Evolutionary conservation across 2,888 invertebrate species (phyloP).

Genomic region (Lasioglossum calceatum): DNA sequence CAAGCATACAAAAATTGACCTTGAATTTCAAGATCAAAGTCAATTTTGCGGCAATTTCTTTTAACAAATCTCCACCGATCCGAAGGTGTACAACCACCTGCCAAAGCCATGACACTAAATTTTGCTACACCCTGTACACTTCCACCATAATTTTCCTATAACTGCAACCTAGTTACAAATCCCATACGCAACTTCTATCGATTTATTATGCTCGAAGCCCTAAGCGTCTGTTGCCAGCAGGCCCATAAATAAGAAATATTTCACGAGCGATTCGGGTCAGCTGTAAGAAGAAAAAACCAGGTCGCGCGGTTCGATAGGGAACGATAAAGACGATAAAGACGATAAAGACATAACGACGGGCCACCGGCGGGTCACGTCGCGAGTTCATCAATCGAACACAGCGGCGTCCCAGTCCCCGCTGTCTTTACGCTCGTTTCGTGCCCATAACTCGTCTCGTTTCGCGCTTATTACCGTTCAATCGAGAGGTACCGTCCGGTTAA

Average conservation of each 20-base stretch:
- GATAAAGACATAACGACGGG: conserved; percentile 17
- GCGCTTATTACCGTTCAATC: conserved; percentile 69
- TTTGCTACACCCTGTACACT: no score
- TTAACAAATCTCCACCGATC: no score
- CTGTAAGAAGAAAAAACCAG: not conserved
- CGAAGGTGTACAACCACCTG: no score
- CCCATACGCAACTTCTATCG: not conserved
- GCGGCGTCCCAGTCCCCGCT: conserved; percentile 36
- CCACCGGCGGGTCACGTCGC: conserved; percentile 52
- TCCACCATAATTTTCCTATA: not conserved
- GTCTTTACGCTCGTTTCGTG: conserved; percentile 59
- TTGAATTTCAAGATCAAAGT: no score
- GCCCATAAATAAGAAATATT: conserved; percentile 19
- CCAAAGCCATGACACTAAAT: no score
- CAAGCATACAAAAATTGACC: no score
- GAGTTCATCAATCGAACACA: conserved; percentile 78
- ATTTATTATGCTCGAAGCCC: not conserved
- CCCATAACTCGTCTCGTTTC: conserved; percentile 63
- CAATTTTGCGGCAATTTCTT: no score
- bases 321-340: conserved; percentile 9
- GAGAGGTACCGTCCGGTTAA: conserved; percentile 63
- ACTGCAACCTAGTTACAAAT: not conserved
- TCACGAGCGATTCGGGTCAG: conserved; percentile 18
- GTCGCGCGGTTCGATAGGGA: conserved; percentile 6
- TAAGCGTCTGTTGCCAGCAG: not conserved